Evolutionary conservation across 2,113 vertebrate genomes (phyloP).

Genomic region (Clarias batrachus): DNA sequence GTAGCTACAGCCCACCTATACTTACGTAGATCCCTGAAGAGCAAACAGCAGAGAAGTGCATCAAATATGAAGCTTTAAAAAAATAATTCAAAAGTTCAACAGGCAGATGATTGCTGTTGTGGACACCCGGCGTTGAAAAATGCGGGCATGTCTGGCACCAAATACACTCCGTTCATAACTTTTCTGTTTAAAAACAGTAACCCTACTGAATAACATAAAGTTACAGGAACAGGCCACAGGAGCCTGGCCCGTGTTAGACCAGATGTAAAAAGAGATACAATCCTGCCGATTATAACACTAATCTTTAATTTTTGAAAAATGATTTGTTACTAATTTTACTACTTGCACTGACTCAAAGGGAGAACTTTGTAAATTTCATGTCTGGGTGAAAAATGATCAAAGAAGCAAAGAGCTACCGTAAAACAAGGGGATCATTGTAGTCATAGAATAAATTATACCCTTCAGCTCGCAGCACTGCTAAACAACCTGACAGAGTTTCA

Average conservation of each 20-base stretch:
- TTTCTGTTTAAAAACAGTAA: not conserved
- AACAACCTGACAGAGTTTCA: not conserved
- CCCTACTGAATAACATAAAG: not conserved
- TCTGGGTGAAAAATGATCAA: not conserved
- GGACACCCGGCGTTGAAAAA: not conserved
- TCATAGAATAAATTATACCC: not conserved
- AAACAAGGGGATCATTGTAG: slow-evolving; percentile 5
- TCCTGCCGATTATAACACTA: not conserved
- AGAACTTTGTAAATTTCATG: not conserved
- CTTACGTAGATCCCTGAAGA: not conserved
- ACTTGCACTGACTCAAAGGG: not conserved
- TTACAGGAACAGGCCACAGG: not conserved
- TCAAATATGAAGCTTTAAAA: not conserved
- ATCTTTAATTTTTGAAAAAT: slow-evolving; percentile 12
- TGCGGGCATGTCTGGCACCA: not conserved
- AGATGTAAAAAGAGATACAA: not conserved
- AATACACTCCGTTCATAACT: not conserved
- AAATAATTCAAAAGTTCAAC: not conserved
- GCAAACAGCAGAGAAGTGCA: not conserved
- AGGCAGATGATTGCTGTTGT: not conserved
- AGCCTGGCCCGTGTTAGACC: not conserved
- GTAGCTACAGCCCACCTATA: not conserved
- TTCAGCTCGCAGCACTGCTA: not conserved
- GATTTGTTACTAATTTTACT: slow-evolving; percentile 12
- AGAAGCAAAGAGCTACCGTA: not conserved